Percentiles rank a stretch among this genome's conserved stretches.
phyloP scores from a whole-genome alignment of 1,140 invertebrate species.

The Aphelenchoides fujianensis region DNA sequence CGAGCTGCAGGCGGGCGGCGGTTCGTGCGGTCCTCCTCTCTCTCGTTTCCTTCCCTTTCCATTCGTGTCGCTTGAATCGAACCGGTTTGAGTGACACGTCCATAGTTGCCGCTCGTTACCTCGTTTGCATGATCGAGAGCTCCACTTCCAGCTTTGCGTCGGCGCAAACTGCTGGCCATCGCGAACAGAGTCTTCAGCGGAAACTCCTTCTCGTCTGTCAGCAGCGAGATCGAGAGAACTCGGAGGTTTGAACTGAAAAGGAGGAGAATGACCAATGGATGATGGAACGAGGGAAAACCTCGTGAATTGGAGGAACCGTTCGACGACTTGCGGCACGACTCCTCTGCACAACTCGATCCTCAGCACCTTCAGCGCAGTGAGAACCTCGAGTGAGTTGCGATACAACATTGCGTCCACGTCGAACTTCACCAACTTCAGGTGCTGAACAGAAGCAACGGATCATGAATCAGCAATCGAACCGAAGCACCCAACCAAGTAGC shows the following conservation, averaged over 20 bases:
- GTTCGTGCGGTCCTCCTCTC: too few species aligned
- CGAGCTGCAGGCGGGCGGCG: slow-evolving; percentile 14
- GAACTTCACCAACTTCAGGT: slow-evolving; percentile 35
- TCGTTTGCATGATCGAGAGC: slow-evolving; percentile 25
- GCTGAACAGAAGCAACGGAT: slow-evolving; percentile 14
- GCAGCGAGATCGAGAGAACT: slow-evolving; percentile 12
- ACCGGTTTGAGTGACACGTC: too few species aligned
- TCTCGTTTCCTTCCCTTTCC: not conserved
- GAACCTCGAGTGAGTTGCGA: not conserved
- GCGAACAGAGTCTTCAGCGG: not conserved
- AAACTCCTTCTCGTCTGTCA: slow-evolving; percentile 9
- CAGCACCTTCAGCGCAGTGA: slow-evolving; percentile 1
- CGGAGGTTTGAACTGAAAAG: not conserved
- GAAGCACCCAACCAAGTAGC: slow-evolving; percentile 26
- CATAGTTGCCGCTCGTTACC: too few species aligned
- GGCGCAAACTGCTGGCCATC: not conserved
- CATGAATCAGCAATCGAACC: slow-evolving; percentile 5
- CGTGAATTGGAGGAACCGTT: slow-evolving; percentile 8
- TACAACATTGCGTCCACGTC: slow-evolving; percentile 8
- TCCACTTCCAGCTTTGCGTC: slow-evolving; percentile 15
- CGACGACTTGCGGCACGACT: slow-evolving; percentile 10
- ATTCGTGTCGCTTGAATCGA: too few species aligned
- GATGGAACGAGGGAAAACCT: too few species aligned
- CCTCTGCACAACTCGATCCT: slow-evolving; percentile 37
- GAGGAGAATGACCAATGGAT: too few species aligned